Conservation (phyloP, 2,888 invertebrate species). For the Drosophila peninsularis region DNA sequence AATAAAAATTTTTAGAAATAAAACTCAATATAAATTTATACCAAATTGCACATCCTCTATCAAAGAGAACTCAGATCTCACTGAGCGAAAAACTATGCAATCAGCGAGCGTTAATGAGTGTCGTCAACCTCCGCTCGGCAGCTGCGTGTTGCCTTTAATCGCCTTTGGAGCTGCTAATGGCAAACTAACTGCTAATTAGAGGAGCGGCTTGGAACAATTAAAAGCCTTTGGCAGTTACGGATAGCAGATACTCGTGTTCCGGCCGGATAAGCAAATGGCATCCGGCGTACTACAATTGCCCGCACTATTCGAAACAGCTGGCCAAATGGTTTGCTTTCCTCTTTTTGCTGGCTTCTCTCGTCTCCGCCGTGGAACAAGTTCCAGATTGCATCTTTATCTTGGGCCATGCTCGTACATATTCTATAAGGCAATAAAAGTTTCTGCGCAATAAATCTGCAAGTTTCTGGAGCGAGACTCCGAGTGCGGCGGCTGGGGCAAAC, state of each 20-base stretch:
- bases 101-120: not conserved
- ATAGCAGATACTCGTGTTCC: slow-evolving; percentile 44
- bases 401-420: slow-evolving; percentile 65
- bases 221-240: slow-evolving; percentile 17
- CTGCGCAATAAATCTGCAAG: slow-evolving; percentile 79
- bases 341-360: not conserved
- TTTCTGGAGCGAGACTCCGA: slow-evolving; percentile 73
- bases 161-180: slow-evolving; percentile 24
- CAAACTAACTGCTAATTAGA: slow-evolving; percentile 44
- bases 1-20: too few relatives aligned
- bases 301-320: slow-evolving; percentile 49
- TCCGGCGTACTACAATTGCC: slow-evolving; percentile 51
- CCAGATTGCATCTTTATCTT: slow-evolving; percentile 75
- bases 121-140: slow-evolving; percentile 6
- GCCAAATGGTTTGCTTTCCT: slow-evolving; percentile 35
- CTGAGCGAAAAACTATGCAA: not conserved
- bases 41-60: not conserved
- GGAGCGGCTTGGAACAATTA: slow-evolving; percentile 28
- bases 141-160: slow-evolving; percentile 22
- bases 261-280: slow-evolving; percentile 40
- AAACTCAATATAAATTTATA: not conserved
- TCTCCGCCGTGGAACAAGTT: slow-evolving; percentile 56
- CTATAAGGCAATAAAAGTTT: slow-evolving; percentile 78
- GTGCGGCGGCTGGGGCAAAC: slow-evolving; percentile 39
- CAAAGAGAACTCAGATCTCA: not conserved